These are phyloP conservation scores for Ophthalmolycus amberensis DNA, from an alignment of 2,113 vertebrate genomes.

Conservation along the genomic window DNA sequence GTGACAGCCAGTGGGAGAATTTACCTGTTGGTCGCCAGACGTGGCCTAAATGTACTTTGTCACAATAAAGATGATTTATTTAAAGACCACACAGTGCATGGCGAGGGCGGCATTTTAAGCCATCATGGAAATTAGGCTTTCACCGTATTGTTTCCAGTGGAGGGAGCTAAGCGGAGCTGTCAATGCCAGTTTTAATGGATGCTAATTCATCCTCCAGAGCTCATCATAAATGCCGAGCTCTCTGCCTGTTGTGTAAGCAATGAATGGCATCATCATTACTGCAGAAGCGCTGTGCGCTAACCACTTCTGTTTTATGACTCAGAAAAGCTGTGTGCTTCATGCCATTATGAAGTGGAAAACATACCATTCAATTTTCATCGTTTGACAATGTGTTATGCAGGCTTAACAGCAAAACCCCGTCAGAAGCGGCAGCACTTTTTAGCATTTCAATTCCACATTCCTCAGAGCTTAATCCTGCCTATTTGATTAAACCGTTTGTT, in stretches of 20 bases:
- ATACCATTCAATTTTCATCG: conserved; percentile 61
- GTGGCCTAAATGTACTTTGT: conserved; percentile 69
- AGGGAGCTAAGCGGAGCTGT: conserved; percentile 60
- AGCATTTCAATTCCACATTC: conserved; percentile 20
- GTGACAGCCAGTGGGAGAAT: conserved; percentile 60
- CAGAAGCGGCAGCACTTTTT: conserved; percentile 18
- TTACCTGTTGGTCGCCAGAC: conserved; percentile 51
- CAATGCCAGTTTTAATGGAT: conserved; percentile 69
- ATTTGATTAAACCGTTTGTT: conserved; percentile 39
- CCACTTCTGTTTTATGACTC: conserved; percentile 69
- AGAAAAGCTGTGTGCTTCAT: conserved; percentile 48
- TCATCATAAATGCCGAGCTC: conserved; percentile 60
- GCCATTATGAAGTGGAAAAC: conserved; percentile 57
- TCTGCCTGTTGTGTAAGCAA: conserved; percentile 69
- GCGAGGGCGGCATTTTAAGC: conserved; percentile 49
- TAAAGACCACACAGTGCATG: conserved; percentile 61
- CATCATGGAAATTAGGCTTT: conserved; percentile 66
- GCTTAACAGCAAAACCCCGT: conserved; percentile 35
- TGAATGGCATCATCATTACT: conserved; percentile 67
- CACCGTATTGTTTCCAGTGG: conserved; percentile 55
- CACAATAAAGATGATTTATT: conserved; percentile 76
- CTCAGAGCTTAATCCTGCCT: conserved; percentile 21
- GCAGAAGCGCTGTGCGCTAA: conserved; percentile 61
- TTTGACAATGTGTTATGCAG: conserved; percentile 52
- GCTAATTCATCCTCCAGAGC: conserved; percentile 72